phyloP scores from a whole-genome alignment of 2,797 vertebrate species.

The Ptychobarbus kaznakovi region DNA sequence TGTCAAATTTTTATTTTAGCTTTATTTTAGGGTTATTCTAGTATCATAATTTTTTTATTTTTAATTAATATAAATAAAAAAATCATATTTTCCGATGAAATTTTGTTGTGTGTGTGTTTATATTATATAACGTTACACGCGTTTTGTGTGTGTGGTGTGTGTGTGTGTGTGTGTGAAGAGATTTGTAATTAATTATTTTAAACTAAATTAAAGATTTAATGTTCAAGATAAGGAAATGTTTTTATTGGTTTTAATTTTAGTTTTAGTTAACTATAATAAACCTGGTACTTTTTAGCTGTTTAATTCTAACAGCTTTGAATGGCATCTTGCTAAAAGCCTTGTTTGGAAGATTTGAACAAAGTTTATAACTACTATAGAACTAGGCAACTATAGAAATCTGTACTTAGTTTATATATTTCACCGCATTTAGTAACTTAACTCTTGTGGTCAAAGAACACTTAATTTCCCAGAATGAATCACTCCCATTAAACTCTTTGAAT shows the following conservation, averaged over 20 bases:
- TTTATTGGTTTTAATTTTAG: not conserved
- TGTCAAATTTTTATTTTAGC: too few species aligned
- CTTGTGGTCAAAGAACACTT: not conserved
- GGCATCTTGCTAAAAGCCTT: not conserved
- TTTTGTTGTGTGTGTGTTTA: not conserved
- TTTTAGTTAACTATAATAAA: not conserved
- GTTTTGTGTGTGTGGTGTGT: too few species aligned
- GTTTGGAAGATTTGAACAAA: not conserved
- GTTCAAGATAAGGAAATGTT: not conserved
- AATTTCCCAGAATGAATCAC: not conserved
- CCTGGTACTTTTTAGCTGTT: not conserved
- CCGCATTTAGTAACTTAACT: not conserved
- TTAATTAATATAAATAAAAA: not conserved
- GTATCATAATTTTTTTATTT: too few species aligned
- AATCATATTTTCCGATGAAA: not conserved
- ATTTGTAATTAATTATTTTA: not conserved
- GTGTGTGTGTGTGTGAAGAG: not conserved
- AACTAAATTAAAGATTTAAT: not conserved
- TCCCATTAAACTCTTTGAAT: not conserved
- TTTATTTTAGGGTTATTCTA: not conserved
- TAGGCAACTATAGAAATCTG: not conserved
- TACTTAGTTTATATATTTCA: not conserved
- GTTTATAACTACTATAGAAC: not conserved
- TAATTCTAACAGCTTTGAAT: not conserved
- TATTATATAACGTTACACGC: not conserved